Conservation (phyloP, 2,888 invertebrate species). For the Neoascia interrupta region DNA sequence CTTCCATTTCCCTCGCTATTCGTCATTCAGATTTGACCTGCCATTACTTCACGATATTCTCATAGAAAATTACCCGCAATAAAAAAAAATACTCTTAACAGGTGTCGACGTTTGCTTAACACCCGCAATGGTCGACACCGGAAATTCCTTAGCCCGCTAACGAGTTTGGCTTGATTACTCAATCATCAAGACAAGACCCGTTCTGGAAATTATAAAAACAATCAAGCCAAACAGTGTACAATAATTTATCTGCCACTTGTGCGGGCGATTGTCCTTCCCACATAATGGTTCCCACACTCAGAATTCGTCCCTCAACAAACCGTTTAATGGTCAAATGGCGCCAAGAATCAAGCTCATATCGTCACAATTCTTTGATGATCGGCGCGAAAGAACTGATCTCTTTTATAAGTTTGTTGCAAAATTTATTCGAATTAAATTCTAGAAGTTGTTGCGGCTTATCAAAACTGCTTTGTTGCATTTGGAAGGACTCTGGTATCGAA, state of each 20-base stretch:
- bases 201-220: slow-evolving; percentile 27
- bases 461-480: neutral
- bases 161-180: slow-evolving; percentile 43
- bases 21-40: too few relatives aligned
- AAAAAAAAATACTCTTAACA: slow-evolving; percentile 29
- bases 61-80: too few relatives aligned
- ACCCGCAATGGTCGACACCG: slow-evolving; percentile 43
- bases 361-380: slow-evolving; percentile 3
- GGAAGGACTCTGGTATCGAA: neutral
- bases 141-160: slow-evolving; percentile 49
- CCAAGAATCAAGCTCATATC: slow-evolving; percentile 20
- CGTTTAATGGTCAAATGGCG: slow-evolving; percentile 37
- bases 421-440: too few relatives aligned
- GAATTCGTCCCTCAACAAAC: slow-evolving; percentile 2
- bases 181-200: slow-evolving; percentile 26
- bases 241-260: slow-evolving; percentile 39
- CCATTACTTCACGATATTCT: too few relatives aligned
- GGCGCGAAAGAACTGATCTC: slow-evolving; percentile 10
- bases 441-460: neutral
- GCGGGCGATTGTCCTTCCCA: slow-evolving; percentile 27
- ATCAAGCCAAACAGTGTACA: slow-evolving; percentile 18
- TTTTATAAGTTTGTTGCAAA: neutral
- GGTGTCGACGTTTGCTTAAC: slow-evolving; percentile 34
- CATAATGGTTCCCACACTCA: slow-evolving; percentile 6
- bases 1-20: too few relatives aligned